These are phyloP conservation scores for Bungarus multicinctus DNA, from an alignment of 2,113 vertebrate species.

Conservation along the genomic window DNA sequence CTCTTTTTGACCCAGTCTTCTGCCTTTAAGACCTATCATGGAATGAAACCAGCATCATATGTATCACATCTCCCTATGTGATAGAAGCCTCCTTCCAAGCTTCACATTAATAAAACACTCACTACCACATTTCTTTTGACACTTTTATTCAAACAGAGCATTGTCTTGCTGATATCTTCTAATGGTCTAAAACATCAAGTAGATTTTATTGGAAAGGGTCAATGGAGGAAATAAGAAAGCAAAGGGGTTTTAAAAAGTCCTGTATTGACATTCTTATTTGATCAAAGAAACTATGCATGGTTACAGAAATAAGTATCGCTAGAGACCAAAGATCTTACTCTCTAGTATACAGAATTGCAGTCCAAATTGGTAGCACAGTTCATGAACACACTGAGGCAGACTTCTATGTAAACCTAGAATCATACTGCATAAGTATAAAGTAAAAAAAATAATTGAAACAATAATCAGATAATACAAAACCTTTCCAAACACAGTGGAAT, in stretches of 20 bases:
- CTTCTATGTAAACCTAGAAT: neutral
- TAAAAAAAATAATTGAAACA: neutral
- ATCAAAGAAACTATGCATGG: neutral
- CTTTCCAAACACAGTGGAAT: neutral
- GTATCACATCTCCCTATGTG: neutral
- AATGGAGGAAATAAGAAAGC: neutral
- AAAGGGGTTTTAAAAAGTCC: neutral
- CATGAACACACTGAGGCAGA: neutral
- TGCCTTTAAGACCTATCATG: neutral
- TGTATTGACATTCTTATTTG: neutral
- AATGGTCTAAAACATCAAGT: neutral
- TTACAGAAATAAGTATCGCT: neutral
- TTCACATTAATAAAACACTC: neutral
- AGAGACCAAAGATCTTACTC: neutral
- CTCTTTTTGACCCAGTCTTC: neutral
- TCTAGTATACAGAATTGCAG: neutral
- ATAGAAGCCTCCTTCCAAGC: neutral
- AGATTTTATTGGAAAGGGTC: neutral
- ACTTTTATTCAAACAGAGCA: neutral
- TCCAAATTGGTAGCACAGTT: neutral
- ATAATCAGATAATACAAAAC: neutral
- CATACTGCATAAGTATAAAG: neutral
- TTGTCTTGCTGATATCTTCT: neutral
- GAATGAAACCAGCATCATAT: neutral
- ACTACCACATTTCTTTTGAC: neutral